A percentile compares a stretch with the other conserved stretches of the same genome.
Conservation (phyloP, 2,797 vertebrate genomes). For the Halcyon chelicuti region DNA sequence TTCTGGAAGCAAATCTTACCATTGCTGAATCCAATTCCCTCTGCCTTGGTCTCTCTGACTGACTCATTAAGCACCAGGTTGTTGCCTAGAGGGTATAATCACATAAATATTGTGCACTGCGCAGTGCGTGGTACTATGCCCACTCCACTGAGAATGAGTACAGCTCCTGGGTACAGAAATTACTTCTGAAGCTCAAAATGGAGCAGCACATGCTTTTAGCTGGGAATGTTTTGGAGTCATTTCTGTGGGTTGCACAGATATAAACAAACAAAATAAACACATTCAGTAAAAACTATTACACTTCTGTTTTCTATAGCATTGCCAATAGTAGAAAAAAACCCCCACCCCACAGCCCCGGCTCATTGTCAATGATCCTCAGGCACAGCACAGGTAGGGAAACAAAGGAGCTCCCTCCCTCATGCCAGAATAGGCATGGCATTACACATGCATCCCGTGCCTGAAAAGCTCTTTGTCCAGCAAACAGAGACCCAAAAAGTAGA, state of each 20-base stretch:
- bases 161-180: constrained; percentile 22
- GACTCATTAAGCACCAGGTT: constrained; percentile 49
- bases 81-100: constrained; percentile 54
- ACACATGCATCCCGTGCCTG: rapidly evolving
- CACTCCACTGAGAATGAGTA: neutral
- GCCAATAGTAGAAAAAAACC: neutral
- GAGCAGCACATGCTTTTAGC: constrained; percentile 1
- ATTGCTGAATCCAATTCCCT: neutral
- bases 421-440: neutral
- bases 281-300: neutral
- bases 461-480: neutral
- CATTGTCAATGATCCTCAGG: neutral
- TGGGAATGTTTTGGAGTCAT: neutral
- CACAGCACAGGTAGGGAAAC: neutral
- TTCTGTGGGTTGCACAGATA: neutral
- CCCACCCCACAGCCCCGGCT: neutral
- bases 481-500: neutral
- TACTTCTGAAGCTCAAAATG: constrained; percentile 19
- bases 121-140: constrained; percentile 11
- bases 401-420: neutral
- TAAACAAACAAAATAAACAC: constrained; percentile 3
- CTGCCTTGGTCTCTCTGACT: constrained; percentile 37
- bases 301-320: neutral
- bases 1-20: constrained; percentile 2
- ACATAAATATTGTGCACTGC: constrained; percentile 32